Evolutionary conservation across 2,797 vertebrate species (phyloP).

Genomic region (Helostoma temminkii): DNA sequence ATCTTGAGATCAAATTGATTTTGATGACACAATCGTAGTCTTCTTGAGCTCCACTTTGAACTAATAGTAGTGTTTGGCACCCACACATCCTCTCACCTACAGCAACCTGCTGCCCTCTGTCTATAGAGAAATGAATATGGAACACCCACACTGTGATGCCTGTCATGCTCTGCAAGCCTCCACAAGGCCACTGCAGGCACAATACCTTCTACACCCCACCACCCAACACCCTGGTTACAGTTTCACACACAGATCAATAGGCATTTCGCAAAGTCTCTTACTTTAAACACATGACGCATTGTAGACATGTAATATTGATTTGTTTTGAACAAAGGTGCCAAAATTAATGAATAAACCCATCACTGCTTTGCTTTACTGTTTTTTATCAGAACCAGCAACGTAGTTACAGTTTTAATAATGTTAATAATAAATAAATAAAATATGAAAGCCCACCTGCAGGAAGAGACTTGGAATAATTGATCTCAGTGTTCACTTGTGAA

Average conservation of each 20-base stretch:
- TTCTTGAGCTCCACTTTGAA: conserved; percentile 27
- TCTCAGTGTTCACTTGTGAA: conserved; percentile 5
- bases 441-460: not conserved
- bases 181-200: conserved; percentile 69
- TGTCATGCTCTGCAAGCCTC: conserved; percentile 55
- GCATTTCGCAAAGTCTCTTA: conserved; percentile 77
- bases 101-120: conserved; percentile 61
- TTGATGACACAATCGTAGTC: not conserved
- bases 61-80: conserved; percentile 31
- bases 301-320: conserved; percentile 79
- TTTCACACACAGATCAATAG: conserved; percentile 77
- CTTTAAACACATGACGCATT: conserved; percentile 77
- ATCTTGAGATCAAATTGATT: conserved; percentile 26
- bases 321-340: conserved; percentile 77
- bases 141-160: conserved; percentile 68
- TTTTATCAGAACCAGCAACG: conserved; percentile 14
- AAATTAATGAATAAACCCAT: conserved; percentile 73
- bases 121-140: conserved; percentile 67
- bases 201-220: conserved; percentile 28
- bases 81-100: conserved; percentile 60
- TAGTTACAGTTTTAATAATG: no score
- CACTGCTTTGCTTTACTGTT: conserved; percentile 44
- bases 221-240: not conserved
- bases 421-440: no score
- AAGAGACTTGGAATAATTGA: not conserved